Percentiles rank a stretch among this genome's conserved stretches.
Evolutionary conservation across 2,113 vertebrate species (phyloP).

Genomic region (Lepisosteus osseus): DNA sequence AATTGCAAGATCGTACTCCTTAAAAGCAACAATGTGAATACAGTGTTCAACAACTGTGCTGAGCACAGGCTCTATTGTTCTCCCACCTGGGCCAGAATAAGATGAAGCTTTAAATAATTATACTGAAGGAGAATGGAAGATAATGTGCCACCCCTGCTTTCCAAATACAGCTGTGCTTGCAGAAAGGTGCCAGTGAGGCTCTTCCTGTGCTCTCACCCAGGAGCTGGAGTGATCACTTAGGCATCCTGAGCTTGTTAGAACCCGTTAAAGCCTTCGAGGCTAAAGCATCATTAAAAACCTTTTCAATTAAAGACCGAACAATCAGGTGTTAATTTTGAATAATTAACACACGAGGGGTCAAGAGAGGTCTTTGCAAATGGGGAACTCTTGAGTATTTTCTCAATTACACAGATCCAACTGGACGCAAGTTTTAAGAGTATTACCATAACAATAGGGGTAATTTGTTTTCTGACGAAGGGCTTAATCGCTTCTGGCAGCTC

Average conservation of each 20-base stretch:
- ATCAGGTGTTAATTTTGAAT: neutral
- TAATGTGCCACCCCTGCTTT: neutral
- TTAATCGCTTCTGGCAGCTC: neutral
- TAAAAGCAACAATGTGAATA: too few relatives aligned
- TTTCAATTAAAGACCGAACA: neutral
- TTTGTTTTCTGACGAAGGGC: constrained; percentile 3
- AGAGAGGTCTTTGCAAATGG: neutral
- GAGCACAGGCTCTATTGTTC: neutral
- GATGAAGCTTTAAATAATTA: neutral
- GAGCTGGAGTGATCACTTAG: neutral
- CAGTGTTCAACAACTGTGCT: neutral
- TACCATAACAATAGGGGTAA: neutral
- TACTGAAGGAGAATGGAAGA: neutral
- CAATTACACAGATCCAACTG: neutral
- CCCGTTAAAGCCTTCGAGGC: neutral
- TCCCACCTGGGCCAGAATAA: neutral
- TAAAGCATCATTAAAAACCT: neutral
- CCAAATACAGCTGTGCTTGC: neutral
- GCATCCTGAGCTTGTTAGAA: neutral
- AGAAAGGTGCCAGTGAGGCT: neutral
- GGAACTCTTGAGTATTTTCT: neutral
- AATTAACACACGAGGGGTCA: neutral
- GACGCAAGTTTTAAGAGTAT: neutral
- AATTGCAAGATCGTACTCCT: too few relatives aligned
- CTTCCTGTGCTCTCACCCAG: neutral